Conservation (phyloP, 2,797 vertebrate genomes). For the Microctenopoma stevenorrisi region DNA sequence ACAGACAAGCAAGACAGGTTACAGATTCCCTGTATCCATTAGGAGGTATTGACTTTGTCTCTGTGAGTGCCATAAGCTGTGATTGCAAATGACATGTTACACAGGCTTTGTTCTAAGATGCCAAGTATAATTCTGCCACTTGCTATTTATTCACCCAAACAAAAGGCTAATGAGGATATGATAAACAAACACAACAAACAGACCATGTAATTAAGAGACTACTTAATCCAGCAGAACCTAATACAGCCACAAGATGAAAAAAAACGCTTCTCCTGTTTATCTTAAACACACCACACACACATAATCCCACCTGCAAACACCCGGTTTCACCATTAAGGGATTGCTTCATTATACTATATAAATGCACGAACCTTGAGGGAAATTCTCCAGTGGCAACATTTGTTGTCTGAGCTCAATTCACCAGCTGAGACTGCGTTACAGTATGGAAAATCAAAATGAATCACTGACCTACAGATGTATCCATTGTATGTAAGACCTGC, state of each 20-base stretch:
- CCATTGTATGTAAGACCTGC: slow-evolving; percentile 25
- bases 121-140: slow-evolving; percentile 61
- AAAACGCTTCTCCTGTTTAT: slow-evolving; percentile 36
- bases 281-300: slow-evolving; percentile 44
- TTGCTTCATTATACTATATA: slow-evolving; percentile 46
- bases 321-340: slow-evolving; percentile 25
- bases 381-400: slow-evolving; percentile 34
- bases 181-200: slow-evolving; percentile 71
- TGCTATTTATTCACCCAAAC: slow-evolving; percentile 59
- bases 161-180: slow-evolving; percentile 64
- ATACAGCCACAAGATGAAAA: slow-evolving; percentile 36
- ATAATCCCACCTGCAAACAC: slow-evolving; percentile 58
- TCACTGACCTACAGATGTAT: slow-evolving; percentile 31
- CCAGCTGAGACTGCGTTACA: slow-evolving; percentile 18
- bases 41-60: slow-evolving; percentile 70
- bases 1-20: slow-evolving; percentile 49
- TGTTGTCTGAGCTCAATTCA: slow-evolving; percentile 15
- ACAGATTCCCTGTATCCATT: slow-evolving; percentile 69
- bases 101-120: slow-evolving; percentile 62
- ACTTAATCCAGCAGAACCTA: slow-evolving; percentile 63
- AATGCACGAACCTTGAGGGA: slow-evolving; percentile 45
- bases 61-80: slow-evolving; percentile 67
- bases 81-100: slow-evolving; percentile 75
- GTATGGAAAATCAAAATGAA: slow-evolving; percentile 34
- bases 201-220: slow-evolving; percentile 75